phyloP scores from a whole-genome alignment of 1,140 invertebrate species.

The Drosophila fuyamai region DNA sequence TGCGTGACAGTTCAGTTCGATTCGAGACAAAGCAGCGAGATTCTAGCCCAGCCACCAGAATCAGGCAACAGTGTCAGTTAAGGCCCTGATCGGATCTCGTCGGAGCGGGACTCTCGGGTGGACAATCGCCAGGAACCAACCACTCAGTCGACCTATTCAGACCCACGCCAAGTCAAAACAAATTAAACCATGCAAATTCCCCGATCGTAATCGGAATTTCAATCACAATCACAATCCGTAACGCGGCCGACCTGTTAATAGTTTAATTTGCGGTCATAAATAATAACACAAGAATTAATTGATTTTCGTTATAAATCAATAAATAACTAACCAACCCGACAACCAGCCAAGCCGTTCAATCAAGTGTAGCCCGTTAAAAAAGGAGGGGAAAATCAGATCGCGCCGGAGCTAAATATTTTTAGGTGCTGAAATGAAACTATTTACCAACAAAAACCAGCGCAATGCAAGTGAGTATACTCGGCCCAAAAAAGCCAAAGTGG shows the following conservation, averaged over 20 bases:
- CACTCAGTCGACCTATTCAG: background rate
- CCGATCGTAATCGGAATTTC: slow-evolving; percentile 24
- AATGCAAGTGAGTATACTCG: slow-evolving; percentile 72
- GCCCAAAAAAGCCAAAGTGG: slow-evolving; percentile 19
- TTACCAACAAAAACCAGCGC: slow-evolving; percentile 71
- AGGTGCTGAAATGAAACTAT: slow-evolving; percentile 66
- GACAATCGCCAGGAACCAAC: slow-evolving; percentile 11
- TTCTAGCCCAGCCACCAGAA: slow-evolving; percentile 11
- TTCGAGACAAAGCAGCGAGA: slow-evolving; percentile 50
- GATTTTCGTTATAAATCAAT: slow-evolving; percentile 66
- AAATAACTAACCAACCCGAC: slow-evolving; percentile 46
- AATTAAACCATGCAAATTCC: slow-evolving; percentile 52
- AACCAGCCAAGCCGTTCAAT: slow-evolving; percentile 4
- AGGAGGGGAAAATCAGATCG: slow-evolving; percentile 15
- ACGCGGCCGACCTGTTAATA: slow-evolving; percentile 51
- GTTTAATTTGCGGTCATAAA: slow-evolving; percentile 58
- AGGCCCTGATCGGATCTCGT: slow-evolving; percentile 8
- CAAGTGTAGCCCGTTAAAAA: slow-evolving; percentile 20
- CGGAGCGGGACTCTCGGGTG: slow-evolving; percentile 23
- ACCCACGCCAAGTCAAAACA: slow-evolving; percentile 20
- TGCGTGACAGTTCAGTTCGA: slow-evolving; percentile 70
- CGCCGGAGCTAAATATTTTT: slow-evolving; percentile 23
- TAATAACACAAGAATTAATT: slow-evolving; percentile 53
- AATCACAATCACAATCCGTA: slow-evolving; percentile 17
- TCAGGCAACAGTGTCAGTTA: background rate